These are phyloP conservation scores for Pseudachorutes palmiensis DNA, from an alignment of 1,140 invertebrate species.

Conservation along the genomic window DNA sequence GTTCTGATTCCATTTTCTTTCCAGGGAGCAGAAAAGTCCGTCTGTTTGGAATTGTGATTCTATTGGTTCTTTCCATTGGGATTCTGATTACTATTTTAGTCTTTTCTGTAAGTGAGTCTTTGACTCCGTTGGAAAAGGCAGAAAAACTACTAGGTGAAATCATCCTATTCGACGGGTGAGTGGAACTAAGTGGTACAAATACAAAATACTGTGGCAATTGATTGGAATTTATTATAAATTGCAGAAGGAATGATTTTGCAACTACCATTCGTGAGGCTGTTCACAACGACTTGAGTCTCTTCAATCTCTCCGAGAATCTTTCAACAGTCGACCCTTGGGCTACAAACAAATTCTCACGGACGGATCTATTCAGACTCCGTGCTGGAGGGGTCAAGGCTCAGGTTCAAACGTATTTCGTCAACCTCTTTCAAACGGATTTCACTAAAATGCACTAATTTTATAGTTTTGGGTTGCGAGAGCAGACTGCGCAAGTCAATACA, in stretches of 20 bases:
- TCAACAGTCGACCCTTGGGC: slow-evolving; percentile 20
- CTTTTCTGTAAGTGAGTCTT: background rate
- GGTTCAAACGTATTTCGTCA: slow-evolving; percentile 27
- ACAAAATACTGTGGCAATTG: background rate
- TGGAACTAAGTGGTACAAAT: slow-evolving; percentile 3
- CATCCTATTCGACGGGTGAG: slow-evolving; percentile 35
- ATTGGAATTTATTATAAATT: background rate
- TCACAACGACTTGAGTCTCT: slow-evolving; percentile 26
- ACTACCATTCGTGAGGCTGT: slow-evolving; percentile 22
- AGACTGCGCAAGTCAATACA: slow-evolving; percentile 33
- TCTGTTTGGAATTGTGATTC: background rate
- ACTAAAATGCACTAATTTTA: slow-evolving; percentile 1
- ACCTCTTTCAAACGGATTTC: background rate
- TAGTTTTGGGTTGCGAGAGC: slow-evolving; percentile 38
- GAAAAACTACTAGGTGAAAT: slow-evolving; percentile 20
- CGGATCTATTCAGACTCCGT: slow-evolving; percentile 44
- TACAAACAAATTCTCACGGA: slow-evolving; percentile 22
- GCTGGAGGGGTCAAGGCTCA: slow-evolving; percentile 68
- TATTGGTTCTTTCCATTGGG: background rate
- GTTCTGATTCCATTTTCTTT: background rate
- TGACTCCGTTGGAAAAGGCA: slow-evolving; percentile 29
- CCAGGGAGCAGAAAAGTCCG: background rate
- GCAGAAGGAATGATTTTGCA: slow-evolving; percentile 32
- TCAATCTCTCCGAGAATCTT: slow-evolving; percentile 32
- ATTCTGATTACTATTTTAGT: background rate